Base-by-base conservation (phyloP, 2,797 vertebrate species). In the Propithecus perrieri region DNA sequence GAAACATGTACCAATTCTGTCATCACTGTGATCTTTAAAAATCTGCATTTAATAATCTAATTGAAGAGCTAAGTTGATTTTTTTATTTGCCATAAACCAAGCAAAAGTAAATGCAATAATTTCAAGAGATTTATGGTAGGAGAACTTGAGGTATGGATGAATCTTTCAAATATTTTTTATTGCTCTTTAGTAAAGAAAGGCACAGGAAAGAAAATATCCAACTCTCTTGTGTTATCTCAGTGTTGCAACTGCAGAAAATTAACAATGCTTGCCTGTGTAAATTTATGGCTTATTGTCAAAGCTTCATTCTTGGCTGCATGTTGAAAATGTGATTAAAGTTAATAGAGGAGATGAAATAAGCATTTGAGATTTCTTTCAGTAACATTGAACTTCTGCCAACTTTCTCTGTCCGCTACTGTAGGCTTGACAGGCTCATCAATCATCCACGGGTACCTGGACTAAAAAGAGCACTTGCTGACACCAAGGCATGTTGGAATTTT, bases 261-360 rank as follows among this genome's bases (percentile, higher is more conserved):
- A 97, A 99, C 99, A 99, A 98, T 99, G 98, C 98, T 88, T 97
- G 97, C 97, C 98, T 99, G 97, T 99, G 95, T 98, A 94, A 98
- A 98, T 97, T 98, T 98, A 98, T 99, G 99, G 98, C 98, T 97
- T 96, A 97, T 97, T 98, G 98, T 98, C 98, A 98, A 98, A 96
- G 98, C 98, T 98, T 98, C 98, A 61, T 99, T 99, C 98, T 98
- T 99, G 98, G 98, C 98, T 99, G 98, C 98, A 97, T 98, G 97
- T 97, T 99, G 99, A 99, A 99, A 98, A 98, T 97, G 97, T 98
- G 98, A 99, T 99, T 98, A 99, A 99, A 99, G 98, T 97, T 97
- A 97, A 98, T 87, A 97, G 98, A 98, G 93, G 97, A 98, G 99
- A 99, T 98, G 98, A 97, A 99, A 98, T 98, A 99, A 99, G 99